Conservation (phyloP, 2,113 vertebrate species). For the Macrotus californicus region DNA sequence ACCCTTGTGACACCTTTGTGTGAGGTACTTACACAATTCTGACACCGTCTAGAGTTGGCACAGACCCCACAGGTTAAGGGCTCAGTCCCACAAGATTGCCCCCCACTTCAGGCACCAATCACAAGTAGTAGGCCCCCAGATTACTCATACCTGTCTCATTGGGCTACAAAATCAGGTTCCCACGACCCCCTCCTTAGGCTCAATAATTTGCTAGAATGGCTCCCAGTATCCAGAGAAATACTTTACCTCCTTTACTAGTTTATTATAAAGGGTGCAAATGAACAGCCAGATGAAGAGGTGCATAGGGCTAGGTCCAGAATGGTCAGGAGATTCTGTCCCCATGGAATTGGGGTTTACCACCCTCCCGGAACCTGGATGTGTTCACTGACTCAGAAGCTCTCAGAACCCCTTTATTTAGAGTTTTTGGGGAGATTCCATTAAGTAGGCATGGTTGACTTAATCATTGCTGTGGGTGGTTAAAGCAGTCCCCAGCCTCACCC, state of each 20-base stretch:
- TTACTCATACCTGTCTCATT: neutral
- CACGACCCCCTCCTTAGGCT: neutral
- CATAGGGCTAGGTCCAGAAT: neutral
- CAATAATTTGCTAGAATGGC: neutral
- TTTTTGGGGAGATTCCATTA: neutral
- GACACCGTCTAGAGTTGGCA: no score
- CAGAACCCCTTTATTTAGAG: neutral
- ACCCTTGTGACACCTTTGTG: neutral
- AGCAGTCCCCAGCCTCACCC: neutral
- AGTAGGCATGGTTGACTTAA: neutral
- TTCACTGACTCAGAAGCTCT: neutral
- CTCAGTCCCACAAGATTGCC: neutral
- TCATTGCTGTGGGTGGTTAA: neutral
- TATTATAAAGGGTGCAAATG: neutral
- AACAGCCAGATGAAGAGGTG: neutral
- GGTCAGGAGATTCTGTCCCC: neutral
- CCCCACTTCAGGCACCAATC: neutral
- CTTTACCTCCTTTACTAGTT: neutral
- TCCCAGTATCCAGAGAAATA: neutral
- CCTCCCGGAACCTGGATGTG: neutral
- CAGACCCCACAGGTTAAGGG: neutral
- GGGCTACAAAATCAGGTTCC: neutral
- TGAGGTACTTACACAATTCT: neutral
- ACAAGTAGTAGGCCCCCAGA: neutral
- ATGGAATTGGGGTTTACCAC: neutral